Base-by-base conservation (phyloP, 2,888 invertebrate species). In the Cremastinae sp. region DNA sequence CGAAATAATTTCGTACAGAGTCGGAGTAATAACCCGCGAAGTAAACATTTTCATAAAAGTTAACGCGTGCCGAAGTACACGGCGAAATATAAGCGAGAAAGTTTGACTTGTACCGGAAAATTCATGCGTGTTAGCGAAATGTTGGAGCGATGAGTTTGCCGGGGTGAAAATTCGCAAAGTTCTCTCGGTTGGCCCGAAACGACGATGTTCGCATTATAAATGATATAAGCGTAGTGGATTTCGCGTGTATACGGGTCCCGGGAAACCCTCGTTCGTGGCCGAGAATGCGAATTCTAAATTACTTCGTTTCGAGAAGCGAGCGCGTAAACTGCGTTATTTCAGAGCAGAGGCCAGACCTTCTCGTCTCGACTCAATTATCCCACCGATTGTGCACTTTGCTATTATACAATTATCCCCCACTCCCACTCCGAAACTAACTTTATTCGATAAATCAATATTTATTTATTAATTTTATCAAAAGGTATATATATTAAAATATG, bases 151-250 rank as follows among this genome's bases (percentile, higher is more conserved):
- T 12, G 69, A 78, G 71, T 77, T 75, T 75, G 59, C 62, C 43
- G 12, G 56, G 72, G 77, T 74, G 64, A 80, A 75, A 79, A 78
- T 75, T 78, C 74, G 47, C 59, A 78, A 78, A 79, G 75, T 80
- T 78, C 34, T 3, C 28, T 2, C 28, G 28, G 28, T 28, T 28
- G 2, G 28, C 28, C 28, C 28, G 28, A 28, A 28, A 64, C 22
- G 22, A 62, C 20, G 28, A 58, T 56, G 51, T 62, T 53, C 64
- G 38, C 47, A 53, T 69, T 65, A 43, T 76, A 61, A 76, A 73
- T 41, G 47, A 45, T 34, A 59, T 43, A 43, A 53, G 64, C 53
- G 34, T n/a, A 12, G 53, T 5, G 62, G 56, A 47, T 54, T 56
- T 65, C 51, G 28, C 43, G 49, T 58, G 20, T 18, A 56, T 36